Evolutionary conservation across 2,797 vertebrate genomes (phyloP).

Genomic region (Poeciliopsis presidionis): DNA sequence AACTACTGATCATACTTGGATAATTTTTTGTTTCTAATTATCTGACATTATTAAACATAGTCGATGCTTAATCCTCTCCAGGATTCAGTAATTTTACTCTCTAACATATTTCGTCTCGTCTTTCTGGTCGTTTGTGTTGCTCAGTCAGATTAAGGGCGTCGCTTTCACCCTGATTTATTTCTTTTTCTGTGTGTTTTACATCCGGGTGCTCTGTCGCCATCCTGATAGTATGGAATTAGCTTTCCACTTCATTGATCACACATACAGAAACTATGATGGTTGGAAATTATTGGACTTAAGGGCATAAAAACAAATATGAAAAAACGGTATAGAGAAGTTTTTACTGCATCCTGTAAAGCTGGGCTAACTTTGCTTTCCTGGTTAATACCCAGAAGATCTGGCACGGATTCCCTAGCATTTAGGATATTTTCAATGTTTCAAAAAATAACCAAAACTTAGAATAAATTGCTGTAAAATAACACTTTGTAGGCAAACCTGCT

Average conservation of each 20-base stretch:
- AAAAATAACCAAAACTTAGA: no score
- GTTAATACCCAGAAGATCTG: no score
- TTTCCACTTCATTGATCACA: background rate
- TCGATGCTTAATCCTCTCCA: background rate
- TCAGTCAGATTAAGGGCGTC: no score
- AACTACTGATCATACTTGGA: conserved; percentile 22
- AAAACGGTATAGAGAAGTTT: no score
- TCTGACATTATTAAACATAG: background rate
- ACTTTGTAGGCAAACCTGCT: no score
- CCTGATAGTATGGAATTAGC: background rate
- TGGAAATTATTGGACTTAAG: no score
- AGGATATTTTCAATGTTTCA: no score
- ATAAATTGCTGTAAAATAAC: no score
- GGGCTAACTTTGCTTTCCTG: no score
- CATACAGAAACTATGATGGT: background rate
- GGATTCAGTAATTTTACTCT: background rate
- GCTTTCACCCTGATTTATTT: background rate
- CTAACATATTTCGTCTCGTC: background rate
- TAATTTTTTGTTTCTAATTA: background rate
- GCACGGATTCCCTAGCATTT: rapidly evolving
- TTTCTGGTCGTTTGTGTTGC: background rate
- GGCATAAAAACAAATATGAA: no score
- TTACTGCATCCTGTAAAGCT: no score
- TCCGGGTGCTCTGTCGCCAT: background rate
- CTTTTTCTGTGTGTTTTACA: background rate